Evolutionary conservation across 2,113 vertebrate species (phyloP).

Genomic region (Chroicocephalus ridibundus): DNA sequence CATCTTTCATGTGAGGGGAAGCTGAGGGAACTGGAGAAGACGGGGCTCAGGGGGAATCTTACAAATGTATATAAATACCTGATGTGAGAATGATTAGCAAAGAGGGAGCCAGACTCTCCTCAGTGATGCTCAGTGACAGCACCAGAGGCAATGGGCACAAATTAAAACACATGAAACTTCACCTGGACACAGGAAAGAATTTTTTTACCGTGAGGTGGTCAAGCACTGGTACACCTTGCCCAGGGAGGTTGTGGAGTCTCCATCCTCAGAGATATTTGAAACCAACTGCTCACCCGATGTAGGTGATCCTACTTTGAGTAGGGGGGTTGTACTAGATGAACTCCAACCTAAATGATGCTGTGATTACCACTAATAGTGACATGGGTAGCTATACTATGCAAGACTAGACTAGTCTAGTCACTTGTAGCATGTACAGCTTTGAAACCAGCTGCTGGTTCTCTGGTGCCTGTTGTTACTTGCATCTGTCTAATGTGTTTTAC

Average conservation of each 20-base stretch:
- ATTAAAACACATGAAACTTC: not conserved
- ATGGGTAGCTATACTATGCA: not conserved
- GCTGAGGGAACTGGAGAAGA: not conserved
- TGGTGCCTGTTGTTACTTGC: not conserved
- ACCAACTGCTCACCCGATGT: not conserved
- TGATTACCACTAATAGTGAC: not conserved
- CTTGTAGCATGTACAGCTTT: not conserved
- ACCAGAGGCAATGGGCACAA: not conserved
- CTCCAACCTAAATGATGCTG: not conserved
- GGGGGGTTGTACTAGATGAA: not conserved
- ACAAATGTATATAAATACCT: not conserved
- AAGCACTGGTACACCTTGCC: not conserved
- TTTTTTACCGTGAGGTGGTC: not conserved
- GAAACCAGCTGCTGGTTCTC: not conserved
- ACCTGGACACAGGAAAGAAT: not conserved
- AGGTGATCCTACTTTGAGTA: not conserved
- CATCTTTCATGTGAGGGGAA: not conserved
- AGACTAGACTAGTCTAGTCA: not conserved
- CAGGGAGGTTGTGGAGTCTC: not conserved
- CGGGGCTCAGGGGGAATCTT: not conserved
- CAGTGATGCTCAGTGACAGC: not conserved
- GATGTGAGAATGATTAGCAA: not conserved
- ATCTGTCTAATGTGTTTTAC: not conserved
- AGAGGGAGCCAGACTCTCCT: not conserved
- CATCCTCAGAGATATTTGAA: not conserved